Evolutionary conservation across 64 coral and sea anemone species (phyloP).

Genomic region (Stichodactyla helianthus): DNA sequence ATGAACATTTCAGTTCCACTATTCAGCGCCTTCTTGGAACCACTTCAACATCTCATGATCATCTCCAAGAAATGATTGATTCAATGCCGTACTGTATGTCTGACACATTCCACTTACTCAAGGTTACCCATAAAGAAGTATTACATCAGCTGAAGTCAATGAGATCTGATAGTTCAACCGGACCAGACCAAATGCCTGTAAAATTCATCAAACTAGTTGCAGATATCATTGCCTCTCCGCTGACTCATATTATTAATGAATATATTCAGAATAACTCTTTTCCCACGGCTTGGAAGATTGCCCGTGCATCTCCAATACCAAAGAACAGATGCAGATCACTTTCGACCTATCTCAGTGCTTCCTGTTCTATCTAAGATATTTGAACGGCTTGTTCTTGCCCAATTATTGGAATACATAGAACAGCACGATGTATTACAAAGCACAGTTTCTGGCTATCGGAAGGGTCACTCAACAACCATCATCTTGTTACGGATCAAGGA

Average conservation of each 20-base stretch:
- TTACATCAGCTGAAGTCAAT: constrained; percentile 19
- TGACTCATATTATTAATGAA: constrained; percentile 53
- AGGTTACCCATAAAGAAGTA: constrained; percentile 27
- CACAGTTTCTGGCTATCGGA: constrained; percentile 37
- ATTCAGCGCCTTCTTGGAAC: constrained; percentile 16
- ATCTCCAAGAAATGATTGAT: constrained; percentile 17
- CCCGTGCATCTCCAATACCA: constrained; percentile 45
- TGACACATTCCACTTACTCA: background rate
- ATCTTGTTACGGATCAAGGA: constrained; percentile 45
- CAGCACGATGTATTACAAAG: background rate
- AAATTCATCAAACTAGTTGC: constrained; percentile 43
- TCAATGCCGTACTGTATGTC: background rate
- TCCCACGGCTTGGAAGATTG: constrained; percentile 27
- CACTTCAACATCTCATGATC: background rate
- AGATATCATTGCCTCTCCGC: constrained; percentile 26
- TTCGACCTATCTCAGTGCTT: constrained; percentile 31
- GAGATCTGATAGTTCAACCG: no score
- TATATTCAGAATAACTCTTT: constrained; percentile 32
- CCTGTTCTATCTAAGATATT: constrained; percentile 44
- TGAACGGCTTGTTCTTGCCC: constrained; percentile 21
- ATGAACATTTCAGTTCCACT: constrained; percentile 9
- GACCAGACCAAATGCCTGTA: constrained; percentile 40
- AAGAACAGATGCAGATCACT: constrained; percentile 28
- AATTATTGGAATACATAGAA: constrained; percentile 28
- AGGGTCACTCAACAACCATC: constrained; percentile 44